Conservation (phyloP, 2,113 vertebrate genomes). For the Otolemur garnettii region DNA sequence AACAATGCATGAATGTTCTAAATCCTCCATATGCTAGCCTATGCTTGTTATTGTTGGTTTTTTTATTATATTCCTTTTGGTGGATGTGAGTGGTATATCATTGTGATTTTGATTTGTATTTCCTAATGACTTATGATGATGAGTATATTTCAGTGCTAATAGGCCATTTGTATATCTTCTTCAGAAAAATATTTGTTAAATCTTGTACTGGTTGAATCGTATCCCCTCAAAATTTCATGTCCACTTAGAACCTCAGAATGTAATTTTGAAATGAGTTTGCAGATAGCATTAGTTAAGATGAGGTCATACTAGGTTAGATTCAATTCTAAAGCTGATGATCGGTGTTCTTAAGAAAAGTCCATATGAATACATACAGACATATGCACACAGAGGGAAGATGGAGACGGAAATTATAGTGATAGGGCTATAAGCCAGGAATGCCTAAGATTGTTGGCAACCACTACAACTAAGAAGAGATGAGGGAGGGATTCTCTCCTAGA, state of each 20-base stretch:
- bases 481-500: background rate
- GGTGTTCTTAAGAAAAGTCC: background rate
- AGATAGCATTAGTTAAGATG: background rate
- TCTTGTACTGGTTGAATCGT: background rate
- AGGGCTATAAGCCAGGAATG: background rate
- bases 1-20: background rate
- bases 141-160: background rate
- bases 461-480: background rate
- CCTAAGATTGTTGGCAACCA: background rate
- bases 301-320: background rate
- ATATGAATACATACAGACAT: background rate
- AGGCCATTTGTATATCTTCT: background rate
- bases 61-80: background rate
- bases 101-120: constrained; percentile 29
- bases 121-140: background rate
- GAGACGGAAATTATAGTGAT: background rate
- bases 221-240: background rate
- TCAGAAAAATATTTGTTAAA: background rate
- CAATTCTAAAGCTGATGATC: background rate
- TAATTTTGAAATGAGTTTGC: background rate
- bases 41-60: background rate
- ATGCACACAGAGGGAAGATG: background rate
- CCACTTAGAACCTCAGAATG: background rate
- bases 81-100: background rate
- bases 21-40: background rate